phyloP scores from a whole-genome alignment of 1,140 invertebrate genomes.

The Diorhabda carinulata region DNA sequence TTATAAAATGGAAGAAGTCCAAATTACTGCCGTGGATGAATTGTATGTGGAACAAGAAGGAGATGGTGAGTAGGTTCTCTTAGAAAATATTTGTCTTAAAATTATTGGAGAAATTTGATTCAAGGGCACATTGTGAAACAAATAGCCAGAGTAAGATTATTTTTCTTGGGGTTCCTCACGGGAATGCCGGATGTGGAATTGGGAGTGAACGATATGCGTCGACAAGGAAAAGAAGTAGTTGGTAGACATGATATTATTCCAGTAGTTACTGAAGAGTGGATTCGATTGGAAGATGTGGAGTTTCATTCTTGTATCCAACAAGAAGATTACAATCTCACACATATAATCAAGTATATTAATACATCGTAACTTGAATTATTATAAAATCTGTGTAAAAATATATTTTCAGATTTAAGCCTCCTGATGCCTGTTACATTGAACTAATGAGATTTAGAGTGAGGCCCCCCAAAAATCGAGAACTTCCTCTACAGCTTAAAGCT shows the following conservation, averaged over 20 bases:
- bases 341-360: constrained; percentile 75
- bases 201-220: constrained; percentile 93
- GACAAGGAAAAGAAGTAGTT: constrained; percentile 98
- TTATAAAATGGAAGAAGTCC: constrained; percentile 98
- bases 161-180: constrained; percentile 90
- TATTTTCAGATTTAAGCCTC: constrained; percentile 83
- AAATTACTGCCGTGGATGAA: constrained; percentile 95
- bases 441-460: constrained; percentile 94
- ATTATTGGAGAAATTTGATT: not conserved
- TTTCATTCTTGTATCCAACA: constrained; percentile 93
- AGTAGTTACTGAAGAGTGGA: constrained; percentile 99
- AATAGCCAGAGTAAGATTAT: constrained; percentile 90
- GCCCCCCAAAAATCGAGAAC: constrained; percentile 93
- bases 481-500: constrained; percentile 91
- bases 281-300: constrained; percentile 88
- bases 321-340: constrained; percentile 84
- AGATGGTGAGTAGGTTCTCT: constrained; percentile 46
- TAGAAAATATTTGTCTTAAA: not conserved
- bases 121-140: constrained; percentile 80
- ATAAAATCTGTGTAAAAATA: not conserved
- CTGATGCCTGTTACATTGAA: constrained; percentile 98
- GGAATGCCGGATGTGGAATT: constrained; percentile 95
- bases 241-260: constrained; percentile 98
- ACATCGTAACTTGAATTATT: not conserved
- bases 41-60: constrained; percentile 89